Evolutionary conservation across 2,113 vertebrate species (phyloP), one percentile per base, ranked within the genome.

Genomic region (Cariama cristata): DNA sequence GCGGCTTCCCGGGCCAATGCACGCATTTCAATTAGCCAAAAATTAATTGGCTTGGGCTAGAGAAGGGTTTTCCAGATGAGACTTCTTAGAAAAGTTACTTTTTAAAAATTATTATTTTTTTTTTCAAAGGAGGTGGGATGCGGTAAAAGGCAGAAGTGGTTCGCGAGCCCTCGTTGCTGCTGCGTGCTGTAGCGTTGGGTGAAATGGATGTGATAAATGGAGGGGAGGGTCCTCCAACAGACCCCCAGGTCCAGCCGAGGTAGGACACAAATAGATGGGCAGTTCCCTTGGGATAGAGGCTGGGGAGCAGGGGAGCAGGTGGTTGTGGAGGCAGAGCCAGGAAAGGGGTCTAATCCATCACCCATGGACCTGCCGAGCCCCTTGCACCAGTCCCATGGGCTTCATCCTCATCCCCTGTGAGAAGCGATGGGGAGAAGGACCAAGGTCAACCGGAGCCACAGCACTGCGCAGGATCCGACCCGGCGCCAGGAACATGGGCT

Each of bases 401-500:
- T 32, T 58, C 56, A 38, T 35, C 35, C 71, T 74, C 44, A 55
- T 38, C 4, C 44, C 9, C 20, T 0, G 2, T 2, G 4, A n/a
- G 42, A 49, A 76, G n/a, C 0, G 40, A 38, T 0, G 12, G 11
- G 52, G 16, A 49, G 15, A 72, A 8, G 20, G 30, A 35, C n/a
- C 44, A 35, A 59, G 7, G 33, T 49, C 32, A 63, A 2, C 9
- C 0, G 4, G 20, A 58, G 44, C 9, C 9, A 4, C 33, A 56
- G 15, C 60, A 33, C 27, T 0, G 2, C 2, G 8, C 62, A 66
- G 56, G 60, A 60, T 17, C 40, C 3, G 2, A 44, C 18, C 22
- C 0, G 0, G 44, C 0, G 0, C 44, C 68, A 18, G 49, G 18
- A 50, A 13, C 69, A 6, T 6, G 50, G 67, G 32, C 49, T 13